Evolutionary conservation across 1,140 invertebrate species (phyloP).

Genomic region (Megalopta genalis): DNA sequence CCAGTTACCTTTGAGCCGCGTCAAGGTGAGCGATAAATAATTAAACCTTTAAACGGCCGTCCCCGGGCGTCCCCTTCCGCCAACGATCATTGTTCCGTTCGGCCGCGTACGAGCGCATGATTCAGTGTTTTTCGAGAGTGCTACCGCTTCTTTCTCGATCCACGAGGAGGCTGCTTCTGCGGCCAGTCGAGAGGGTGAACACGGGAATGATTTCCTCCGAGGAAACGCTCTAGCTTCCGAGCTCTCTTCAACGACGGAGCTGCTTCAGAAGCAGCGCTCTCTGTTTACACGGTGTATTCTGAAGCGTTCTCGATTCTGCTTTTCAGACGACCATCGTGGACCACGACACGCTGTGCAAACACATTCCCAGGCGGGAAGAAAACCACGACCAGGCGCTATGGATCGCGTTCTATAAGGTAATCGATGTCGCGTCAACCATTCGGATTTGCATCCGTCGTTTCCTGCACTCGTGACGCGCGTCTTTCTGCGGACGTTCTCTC

Average conservation of each 20-base stretch:
- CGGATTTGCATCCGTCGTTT: neutral
- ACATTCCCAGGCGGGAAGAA: slow-evolving; percentile 79
- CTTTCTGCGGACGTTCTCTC: neutral
- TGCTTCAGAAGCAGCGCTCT: too few relatives aligned
- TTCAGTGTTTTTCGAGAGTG: slow-evolving; percentile 17
- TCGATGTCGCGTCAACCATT: neutral
- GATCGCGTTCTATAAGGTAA: slow-evolving; percentile 84
- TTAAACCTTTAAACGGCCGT: slow-evolving; percentile 21
- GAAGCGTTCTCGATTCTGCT: slow-evolving; percentile 21
- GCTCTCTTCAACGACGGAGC: too few relatives aligned
- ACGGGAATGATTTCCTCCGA: too few relatives aligned
- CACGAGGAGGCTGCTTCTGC: too few relatives aligned
- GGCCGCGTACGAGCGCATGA: neutral
- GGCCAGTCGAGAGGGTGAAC: too few relatives aligned
- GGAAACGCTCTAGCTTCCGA: too few relatives aligned
- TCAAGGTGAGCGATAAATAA: slow-evolving; percentile 66
- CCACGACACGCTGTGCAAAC: slow-evolving; percentile 73
- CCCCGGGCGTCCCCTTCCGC: too few relatives aligned
- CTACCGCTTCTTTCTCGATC: neutral
- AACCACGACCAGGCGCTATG: slow-evolving; percentile 83
- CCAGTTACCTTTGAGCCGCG: slow-evolving; percentile 67
- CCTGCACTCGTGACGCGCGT: neutral
- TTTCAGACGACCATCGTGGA: slow-evolving; percentile 70
- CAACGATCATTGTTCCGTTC: slow-evolving; percentile 24
- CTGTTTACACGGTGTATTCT: neutral